Percentiles rank a stretch among this genome's conserved stretches.
Conservation (phyloP, 1,140 invertebrate genomes). For the Aricia agestis region DNA sequence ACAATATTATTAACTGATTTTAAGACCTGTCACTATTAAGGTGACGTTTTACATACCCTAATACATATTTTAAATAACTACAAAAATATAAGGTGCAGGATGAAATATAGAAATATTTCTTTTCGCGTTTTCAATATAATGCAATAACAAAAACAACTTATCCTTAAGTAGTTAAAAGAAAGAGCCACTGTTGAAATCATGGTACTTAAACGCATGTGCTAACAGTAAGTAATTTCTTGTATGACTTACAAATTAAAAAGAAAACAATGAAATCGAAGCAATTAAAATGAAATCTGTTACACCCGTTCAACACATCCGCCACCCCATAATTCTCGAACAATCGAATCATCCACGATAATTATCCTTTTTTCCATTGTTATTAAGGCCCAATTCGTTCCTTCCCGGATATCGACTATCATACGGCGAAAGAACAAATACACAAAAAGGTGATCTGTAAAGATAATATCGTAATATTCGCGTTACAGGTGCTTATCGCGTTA, state of each 20-base stretch:
- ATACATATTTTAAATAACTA: no score
- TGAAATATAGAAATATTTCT: no score
- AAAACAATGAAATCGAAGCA: conserved; percentile 1
- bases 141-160: no score
- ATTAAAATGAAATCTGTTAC: conserved; percentile 8
- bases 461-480: not conserved
- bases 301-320: conserved; percentile 1
- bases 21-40: no score
- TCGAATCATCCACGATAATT: conserved; percentile 14
- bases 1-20: no score
- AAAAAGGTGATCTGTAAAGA: conserved; percentile 6
- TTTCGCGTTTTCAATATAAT: no score
- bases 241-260: not conserved
- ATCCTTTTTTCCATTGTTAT: conserved; percentile 15
- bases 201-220: not conserved
- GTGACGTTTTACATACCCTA: no score
- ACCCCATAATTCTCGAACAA: conserved; percentile 12
- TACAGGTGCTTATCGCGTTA: not conserved
- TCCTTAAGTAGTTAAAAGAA: no score
- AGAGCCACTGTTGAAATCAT: no score
- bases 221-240: not conserved
- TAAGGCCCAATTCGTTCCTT: conserved; percentile 11
- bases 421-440: not conserved
- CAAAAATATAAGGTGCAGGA: no score
- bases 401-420: conserved; percentile 11